A percentile compares a stretch with the other conserved stretches of the same genome.
Conservation (phyloP, 2,888 invertebrate genomes). For the Liodrosophila aerea region DNA sequence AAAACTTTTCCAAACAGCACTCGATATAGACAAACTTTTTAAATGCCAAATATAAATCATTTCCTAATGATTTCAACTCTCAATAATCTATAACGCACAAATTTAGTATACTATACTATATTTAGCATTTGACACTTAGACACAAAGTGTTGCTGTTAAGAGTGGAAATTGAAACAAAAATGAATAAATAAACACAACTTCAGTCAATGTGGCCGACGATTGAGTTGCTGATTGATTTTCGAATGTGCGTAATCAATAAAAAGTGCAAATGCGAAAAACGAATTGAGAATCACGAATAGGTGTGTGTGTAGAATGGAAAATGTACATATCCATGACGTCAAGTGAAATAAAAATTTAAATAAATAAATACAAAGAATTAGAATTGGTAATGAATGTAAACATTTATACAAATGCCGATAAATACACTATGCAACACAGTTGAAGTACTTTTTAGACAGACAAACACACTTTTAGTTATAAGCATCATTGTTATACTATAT, state of each 20-base stretch:
- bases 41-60: too few species aligned
- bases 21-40: too few species aligned
- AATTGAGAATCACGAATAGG: slow-evolving; percentile 2
- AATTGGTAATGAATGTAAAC: slow-evolving; percentile 8
- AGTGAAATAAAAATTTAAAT: slow-evolving; percentile 37
- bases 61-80: too few species aligned
- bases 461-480: neutral
- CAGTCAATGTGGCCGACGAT: slow-evolving; percentile 56
- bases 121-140: slow-evolving; percentile 46
- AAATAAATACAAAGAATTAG: slow-evolving; percentile 40
- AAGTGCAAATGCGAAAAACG: slow-evolving; percentile 13
- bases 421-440: neutral
- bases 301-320: slow-evolving; percentile 4
- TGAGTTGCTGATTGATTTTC: slow-evolving; percentile 45
- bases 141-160: slow-evolving; percentile 35
- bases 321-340: slow-evolving; percentile 45
- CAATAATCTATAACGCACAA: too few species aligned
- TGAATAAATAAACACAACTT: slow-evolving; percentile 71
- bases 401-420: slow-evolving; percentile 17
- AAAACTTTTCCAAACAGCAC: too few species aligned
- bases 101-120: too few species aligned
- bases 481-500: slow-evolving; percentile 26
- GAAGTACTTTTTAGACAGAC: neutral
- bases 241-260: slow-evolving; percentile 76
- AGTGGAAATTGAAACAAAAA: slow-evolving; percentile 29